phyloP scores from a whole-genome alignment of 2,113 vertebrate genomes.

The Aspiorhynchus laticeps region DNA sequence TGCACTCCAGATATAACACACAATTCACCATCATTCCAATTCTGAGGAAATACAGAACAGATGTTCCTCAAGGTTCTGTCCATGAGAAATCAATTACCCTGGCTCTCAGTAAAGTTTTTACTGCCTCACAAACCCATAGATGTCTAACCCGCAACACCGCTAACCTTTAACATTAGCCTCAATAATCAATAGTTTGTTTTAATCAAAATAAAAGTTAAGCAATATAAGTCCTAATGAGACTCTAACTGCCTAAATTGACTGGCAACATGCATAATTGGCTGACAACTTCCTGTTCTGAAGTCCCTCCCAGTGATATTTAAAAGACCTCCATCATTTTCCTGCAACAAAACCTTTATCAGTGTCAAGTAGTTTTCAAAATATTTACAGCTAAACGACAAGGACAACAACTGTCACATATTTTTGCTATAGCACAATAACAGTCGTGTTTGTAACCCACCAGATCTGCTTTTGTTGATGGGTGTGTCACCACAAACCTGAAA shows the following conservation, averaged over 20 bases:
- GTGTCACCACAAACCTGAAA: neutral
- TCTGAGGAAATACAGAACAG: conserved; percentile 21
- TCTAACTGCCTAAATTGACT: neutral
- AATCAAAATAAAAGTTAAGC: neutral
- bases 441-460: neutral
- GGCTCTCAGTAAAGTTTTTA: neutral
- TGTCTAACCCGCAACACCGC: neutral
- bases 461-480: conserved; percentile 28
- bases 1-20: conserved; percentile 4
- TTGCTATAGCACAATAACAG: neutral
- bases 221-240: neutral
- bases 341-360: neutral
- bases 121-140: conserved; percentile 3
- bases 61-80: conserved; percentile 25
- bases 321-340: neutral
- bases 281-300: neutral
- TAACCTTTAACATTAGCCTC: neutral
- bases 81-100: conserved; percentile 22
- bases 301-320: neutral
- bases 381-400: neutral
- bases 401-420: neutral
- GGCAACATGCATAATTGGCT: neutral
- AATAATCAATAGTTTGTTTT: neutral
- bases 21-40: neutral
- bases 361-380: neutral